phyloP scores from a whole-genome alignment of 2,797 vertebrate species.

The Naso thynnoides region DNA sequence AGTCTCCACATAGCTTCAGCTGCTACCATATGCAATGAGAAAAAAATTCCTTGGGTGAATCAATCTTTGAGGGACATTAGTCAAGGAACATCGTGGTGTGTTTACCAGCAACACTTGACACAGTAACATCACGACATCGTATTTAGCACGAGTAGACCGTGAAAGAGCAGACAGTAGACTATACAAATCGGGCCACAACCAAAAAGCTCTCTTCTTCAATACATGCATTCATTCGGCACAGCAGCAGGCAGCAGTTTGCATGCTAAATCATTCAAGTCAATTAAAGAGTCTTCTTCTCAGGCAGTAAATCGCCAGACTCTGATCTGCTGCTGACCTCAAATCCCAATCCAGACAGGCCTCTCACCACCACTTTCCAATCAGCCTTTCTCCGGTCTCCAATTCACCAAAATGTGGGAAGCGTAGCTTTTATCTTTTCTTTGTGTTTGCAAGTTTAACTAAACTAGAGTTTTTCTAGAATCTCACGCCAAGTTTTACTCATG shows the following conservation, averaged over 20 bases:
- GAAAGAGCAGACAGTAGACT: constrained; percentile 58
- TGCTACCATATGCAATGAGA: no score
- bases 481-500: neutral
- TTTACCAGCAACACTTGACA: constrained; percentile 19
- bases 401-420: constrained; percentile 36
- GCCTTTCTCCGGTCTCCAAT: constrained; percentile 35
- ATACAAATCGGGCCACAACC: constrained; percentile 39
- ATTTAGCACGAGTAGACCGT: constrained; percentile 35
- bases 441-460: constrained; percentile 34
- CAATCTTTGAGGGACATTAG: neutral
- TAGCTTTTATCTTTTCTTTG: constrained; percentile 36
- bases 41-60: neutral
- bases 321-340: constrained; percentile 73
- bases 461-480: constrained; percentile 20
- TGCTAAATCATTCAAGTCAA: constrained; percentile 73
- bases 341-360: constrained; percentile 61
- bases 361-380: constrained; percentile 53
- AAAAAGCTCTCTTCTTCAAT: constrained; percentile 55
- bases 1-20: no score
- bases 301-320: constrained; percentile 71
- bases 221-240: constrained; percentile 64
- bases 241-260: constrained; percentile 68
- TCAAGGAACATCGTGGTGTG: neutral
- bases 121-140: constrained; percentile 16
- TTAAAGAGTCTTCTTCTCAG: constrained; percentile 71